A percentile compares a stretch with the other conserved stretches of the same genome.
These are phyloP conservation scores for Trachelus stipa DNA, from an alignment of 2,888 invertebrate species.

Conservation along the genomic window DNA sequence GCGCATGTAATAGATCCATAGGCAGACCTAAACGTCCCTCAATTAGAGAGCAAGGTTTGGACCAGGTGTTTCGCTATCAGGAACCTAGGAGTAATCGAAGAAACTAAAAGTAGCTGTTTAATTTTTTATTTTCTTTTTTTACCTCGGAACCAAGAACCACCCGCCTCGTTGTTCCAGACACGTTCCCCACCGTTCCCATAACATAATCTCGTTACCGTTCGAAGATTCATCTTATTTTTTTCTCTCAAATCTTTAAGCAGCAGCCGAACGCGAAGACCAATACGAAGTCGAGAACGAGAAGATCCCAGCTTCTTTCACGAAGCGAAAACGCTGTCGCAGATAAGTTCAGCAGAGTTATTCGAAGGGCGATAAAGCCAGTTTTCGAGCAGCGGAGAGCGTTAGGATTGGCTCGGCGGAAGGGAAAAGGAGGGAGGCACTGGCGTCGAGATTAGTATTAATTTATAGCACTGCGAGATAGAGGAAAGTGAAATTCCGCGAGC, in stretches of 20 bases:
- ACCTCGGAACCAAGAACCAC: neutral
- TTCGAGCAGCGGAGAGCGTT: neutral
- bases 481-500: constrained; percentile 28
- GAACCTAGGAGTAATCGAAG: neutral
- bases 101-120: neutral
- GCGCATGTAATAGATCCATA: neutral
- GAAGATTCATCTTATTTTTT: neutral
- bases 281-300: constrained; percentile 1
- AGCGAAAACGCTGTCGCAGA: constrained; percentile 12
- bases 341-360: constrained; percentile 38
- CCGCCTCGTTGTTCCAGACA: neutral
- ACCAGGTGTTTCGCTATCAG: neutral
- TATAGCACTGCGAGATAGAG: constrained; percentile 48
- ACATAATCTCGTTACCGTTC: neutral
- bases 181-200: neutral
- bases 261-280: neutral
- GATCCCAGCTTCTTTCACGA: constrained; percentile 8
- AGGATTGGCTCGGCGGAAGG: constrained; percentile 25
- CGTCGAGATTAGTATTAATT: constrained; percentile 51
- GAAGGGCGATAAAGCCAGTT: constrained; percentile 50
- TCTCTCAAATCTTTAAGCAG: neutral
- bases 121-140: neutral
- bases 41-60: neutral
- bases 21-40: neutral
- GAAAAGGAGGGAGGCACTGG: constrained; percentile 29